Evolutionary conservation across 2,888 invertebrate genomes (phyloP).

Genomic region (Eupithecia dodoneata): DNA sequence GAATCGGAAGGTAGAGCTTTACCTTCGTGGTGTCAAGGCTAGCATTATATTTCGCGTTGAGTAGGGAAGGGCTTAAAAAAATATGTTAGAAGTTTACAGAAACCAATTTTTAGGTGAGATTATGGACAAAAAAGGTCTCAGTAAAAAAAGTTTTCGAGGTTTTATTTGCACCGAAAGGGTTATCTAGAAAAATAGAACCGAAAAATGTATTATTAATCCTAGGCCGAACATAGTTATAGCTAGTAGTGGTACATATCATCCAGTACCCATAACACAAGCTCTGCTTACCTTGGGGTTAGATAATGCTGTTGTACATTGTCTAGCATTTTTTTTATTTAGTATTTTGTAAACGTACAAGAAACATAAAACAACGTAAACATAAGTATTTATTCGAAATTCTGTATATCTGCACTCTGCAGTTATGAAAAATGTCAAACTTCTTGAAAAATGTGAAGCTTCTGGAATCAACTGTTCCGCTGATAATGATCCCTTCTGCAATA

Average conservation of each 20-base stretch:
- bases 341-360: neutral
- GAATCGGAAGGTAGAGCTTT: conserved; percentile 41
- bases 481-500: conserved; percentile 13
- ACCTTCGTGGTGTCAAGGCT: conserved; percentile 23
- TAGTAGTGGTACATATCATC: too few relatives aligned
- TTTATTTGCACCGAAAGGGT: neutral
- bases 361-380: neutral
- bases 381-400: neutral
- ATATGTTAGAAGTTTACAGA: neutral
- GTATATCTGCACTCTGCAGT: neutral
- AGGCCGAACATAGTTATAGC: too few relatives aligned
- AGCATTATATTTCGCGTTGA: conserved; percentile 25
- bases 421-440: neutral
- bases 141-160: neutral
- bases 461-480: neutral
- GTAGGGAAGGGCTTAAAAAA: conserved; percentile 25
- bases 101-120: neutral
- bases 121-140: too few relatives aligned
- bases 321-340: neutral
- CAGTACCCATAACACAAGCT: too few relatives aligned
- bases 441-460: neutral
- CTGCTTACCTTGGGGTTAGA: too few relatives aligned
- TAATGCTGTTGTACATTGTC: too few relatives aligned
- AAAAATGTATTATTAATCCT: neutral
- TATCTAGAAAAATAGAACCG: neutral